Conservation (phyloP, 2,888 invertebrate genomes). For the Maniola hyperantus region DNA sequence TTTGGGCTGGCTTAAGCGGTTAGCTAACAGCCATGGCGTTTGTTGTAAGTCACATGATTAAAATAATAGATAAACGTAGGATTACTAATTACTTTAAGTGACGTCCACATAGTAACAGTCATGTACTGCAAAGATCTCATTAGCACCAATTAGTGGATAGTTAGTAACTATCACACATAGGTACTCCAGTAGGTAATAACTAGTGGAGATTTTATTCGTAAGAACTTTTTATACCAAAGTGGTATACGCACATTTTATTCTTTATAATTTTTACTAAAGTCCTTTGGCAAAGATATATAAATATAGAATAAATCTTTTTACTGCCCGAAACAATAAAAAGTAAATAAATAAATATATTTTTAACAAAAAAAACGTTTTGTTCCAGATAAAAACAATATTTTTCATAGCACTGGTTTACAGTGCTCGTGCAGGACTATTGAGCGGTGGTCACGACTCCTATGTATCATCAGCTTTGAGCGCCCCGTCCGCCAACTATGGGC, state of each 20-base stretch:
- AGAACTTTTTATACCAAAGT: too few species aligned
- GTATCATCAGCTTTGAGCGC: slow-evolving; percentile 60
- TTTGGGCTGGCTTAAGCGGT: slow-evolving; percentile 73
- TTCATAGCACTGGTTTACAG: slow-evolving; percentile 64
- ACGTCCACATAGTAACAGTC: neutral
- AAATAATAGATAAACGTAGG: slow-evolving; percentile 21
- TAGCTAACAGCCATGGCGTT: slow-evolving; percentile 82
- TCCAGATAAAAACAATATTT: slow-evolving; percentile 70
- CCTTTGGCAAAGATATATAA: neutral
- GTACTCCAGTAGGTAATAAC: too few species aligned
- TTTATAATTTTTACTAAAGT: neutral
- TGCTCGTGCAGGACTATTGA: slow-evolving; percentile 59
- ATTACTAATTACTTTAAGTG: neutral
- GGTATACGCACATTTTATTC: too few species aligned
- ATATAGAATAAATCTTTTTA: neutral
- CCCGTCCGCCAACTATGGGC: slow-evolving; percentile 68
- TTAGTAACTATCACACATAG: neutral
- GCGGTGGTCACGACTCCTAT: slow-evolving; percentile 63
- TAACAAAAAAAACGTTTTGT: slow-evolving; percentile 45
- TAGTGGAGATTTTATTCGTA: too few species aligned
- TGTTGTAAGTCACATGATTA: slow-evolving; percentile 68
- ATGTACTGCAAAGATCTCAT: neutral
- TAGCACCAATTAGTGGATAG: neutral
- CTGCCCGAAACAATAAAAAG: neutral
- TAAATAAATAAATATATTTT: neutral